phyloP scores from a whole-genome alignment of 2,888 invertebrate genomes.

The Drosophila imparisetae region DNA sequence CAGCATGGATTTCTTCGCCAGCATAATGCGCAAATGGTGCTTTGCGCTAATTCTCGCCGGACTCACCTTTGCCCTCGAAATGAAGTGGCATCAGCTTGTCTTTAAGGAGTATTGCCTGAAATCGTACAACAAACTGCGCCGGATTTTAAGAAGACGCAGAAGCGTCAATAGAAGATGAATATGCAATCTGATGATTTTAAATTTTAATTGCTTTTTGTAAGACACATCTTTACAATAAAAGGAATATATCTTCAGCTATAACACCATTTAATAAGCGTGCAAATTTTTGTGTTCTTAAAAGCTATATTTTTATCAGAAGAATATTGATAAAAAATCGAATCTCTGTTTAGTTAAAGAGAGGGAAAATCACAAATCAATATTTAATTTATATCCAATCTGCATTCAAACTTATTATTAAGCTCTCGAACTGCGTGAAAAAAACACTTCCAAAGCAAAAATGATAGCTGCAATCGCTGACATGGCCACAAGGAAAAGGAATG shows the following conservation, averaged over 20 bases:
- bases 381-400: neutral
- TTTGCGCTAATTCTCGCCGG: slow-evolving; percentile 60
- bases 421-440: slow-evolving; percentile 6
- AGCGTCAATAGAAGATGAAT: slow-evolving; percentile 7
- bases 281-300: neutral
- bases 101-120: neutral
- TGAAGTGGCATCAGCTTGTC: slow-evolving; percentile 58
- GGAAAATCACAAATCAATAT: neutral
- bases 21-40: slow-evolving; percentile 68
- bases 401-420: neutral
- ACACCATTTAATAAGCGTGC: neutral
- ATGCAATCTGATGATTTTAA: neutral
- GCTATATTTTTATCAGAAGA: neutral
- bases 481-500: slow-evolving; percentile 60
- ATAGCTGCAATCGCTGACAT: slow-evolving; percentile 44
- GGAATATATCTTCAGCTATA: neutral
- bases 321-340: too few species aligned
- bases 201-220: neutral
- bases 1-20: slow-evolving; percentile 61
- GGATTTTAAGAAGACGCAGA: slow-evolving; percentile 7
- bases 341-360: too few species aligned
- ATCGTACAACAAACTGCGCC: neutral
- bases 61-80: slow-evolving; percentile 61
- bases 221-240: neutral
- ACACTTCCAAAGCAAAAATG: slow-evolving; percentile 48